Base-by-base conservation (phyloP, 2,113 vertebrate genomes). In the Poecile atricapillus region DNA sequence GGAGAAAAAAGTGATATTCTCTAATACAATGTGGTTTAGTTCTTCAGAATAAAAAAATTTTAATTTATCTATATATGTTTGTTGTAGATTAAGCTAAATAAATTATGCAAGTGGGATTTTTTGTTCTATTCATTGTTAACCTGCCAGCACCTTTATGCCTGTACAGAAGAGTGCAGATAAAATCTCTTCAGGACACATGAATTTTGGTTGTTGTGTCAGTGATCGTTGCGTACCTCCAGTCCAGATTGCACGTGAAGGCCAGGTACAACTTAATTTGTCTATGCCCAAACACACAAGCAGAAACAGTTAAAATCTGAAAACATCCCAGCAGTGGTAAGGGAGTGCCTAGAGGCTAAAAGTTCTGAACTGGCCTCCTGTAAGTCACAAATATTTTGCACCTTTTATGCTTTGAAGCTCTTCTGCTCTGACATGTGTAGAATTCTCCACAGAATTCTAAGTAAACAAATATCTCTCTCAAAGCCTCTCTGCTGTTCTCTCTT, bases 311-410 rank as follows among this genome's bases (percentile, higher is more conserved):
- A 93, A 39, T 7, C 30, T 93, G 83, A 91, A 74, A 92, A 95
- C 25, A 85, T 46, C 70, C 47, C 39, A 53, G 71, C 33, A 52
- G 15, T 35, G 27, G n/a, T 81, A 39, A 85, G 33, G 52, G 58
- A 87, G 31, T 58, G 60, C 80, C 88, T 80, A 41, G 25, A 89
- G 93, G 90, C 53, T 83, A 27, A 41, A 70, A 78, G 56, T 86
- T 93, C 77, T 82, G 79, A 91, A 58, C 50, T 77, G 50, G 44
- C 47, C 77, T 94, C 16, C 7, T 93, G 60, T 53, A 92, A 96
- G 91, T 95, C 94, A 95, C 59, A 93, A 95, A 93, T 16, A n/a
- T 73, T 93, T 95, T 84, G 41, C 91, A 96, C 95, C 90, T 95
- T 93, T 83, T 59, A 47, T 59, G 30, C 53, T 79, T 74, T 91